Evolutionary conservation across 2,888 invertebrate species (phyloP).

Genomic region (Eupithecia centaureata): DNA sequence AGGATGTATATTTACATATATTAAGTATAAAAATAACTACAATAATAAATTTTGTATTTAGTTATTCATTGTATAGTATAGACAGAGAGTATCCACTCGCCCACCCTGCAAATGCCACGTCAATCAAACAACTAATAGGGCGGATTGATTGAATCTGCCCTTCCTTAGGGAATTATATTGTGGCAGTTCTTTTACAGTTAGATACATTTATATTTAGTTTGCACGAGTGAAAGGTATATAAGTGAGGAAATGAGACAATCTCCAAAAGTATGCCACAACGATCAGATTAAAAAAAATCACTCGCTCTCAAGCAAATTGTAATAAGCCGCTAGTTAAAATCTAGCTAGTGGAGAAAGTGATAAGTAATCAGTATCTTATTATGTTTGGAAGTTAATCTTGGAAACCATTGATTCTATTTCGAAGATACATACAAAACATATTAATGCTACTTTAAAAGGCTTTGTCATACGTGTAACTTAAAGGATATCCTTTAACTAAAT

Average conservation of each 20-base stretch:
- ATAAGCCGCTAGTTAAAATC: too few relatives aligned
- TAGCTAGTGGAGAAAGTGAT: too few relatives aligned
- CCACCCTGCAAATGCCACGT: conserved; percentile 50
- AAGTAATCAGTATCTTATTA: too few relatives aligned
- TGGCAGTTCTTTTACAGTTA: background rate
- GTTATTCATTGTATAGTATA: background rate
- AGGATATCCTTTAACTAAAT: background rate
- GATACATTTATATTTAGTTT: background rate
- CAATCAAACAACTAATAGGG: conserved; percentile 70
- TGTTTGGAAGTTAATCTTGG: too few relatives aligned
- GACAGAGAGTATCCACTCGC: conserved; percentile 4
- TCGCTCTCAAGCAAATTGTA: too few relatives aligned
- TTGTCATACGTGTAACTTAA: too few relatives aligned
- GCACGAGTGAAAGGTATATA: background rate
- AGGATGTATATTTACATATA: too few relatives aligned
- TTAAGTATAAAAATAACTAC: background rate
- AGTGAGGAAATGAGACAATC: background rate
- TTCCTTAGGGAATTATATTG: conserved; percentile 51
- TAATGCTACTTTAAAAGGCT: too few relatives aligned
- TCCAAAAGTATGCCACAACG: background rate
- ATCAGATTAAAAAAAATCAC: background rate
- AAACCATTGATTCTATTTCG: too few relatives aligned
- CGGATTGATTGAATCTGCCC: conserved; percentile 67
- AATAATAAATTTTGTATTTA: background rate
- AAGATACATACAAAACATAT: too few relatives aligned